phyloP scores from a whole-genome alignment of 2,888 invertebrate species.

The Melipona bicolor region DNA sequence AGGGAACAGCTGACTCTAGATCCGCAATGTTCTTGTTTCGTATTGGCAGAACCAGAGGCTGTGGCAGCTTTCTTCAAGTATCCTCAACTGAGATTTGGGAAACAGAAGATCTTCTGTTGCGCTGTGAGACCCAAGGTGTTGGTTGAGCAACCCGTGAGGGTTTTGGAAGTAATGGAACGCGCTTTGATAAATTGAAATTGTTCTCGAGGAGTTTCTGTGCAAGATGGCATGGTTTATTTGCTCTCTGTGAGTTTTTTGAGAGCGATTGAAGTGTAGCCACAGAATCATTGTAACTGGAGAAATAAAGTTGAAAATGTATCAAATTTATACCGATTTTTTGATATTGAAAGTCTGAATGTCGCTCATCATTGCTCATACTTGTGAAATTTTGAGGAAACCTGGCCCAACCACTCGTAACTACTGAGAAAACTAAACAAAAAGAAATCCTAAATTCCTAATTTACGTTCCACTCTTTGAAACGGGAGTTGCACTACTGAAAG shows the following conservation, averaged over 20 bases:
- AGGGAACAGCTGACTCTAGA: neutral
- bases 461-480: no score
- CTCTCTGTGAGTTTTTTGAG: neutral
- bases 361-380: no score
- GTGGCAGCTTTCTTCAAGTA: neutral
- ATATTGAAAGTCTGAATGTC: no score
- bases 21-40: neutral
- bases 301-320: neutral
- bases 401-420: no score
- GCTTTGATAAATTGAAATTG: neutral
- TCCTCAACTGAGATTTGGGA: neutral
- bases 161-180: neutral
- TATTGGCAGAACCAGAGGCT: neutral
- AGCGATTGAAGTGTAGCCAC: neutral
- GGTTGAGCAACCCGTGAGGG: neutral
- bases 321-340: no score
- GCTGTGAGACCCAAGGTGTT: neutral
- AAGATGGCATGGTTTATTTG: neutral
- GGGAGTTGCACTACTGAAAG: no score
- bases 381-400: no score
- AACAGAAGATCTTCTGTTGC: neutral
- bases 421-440: no score
- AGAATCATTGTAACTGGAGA: neutral
- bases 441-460: no score
- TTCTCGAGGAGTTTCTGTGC: neutral